Base-by-base conservation (phyloP, 2,797 vertebrate species). In the Erpetoichthys calabaricus region DNA sequence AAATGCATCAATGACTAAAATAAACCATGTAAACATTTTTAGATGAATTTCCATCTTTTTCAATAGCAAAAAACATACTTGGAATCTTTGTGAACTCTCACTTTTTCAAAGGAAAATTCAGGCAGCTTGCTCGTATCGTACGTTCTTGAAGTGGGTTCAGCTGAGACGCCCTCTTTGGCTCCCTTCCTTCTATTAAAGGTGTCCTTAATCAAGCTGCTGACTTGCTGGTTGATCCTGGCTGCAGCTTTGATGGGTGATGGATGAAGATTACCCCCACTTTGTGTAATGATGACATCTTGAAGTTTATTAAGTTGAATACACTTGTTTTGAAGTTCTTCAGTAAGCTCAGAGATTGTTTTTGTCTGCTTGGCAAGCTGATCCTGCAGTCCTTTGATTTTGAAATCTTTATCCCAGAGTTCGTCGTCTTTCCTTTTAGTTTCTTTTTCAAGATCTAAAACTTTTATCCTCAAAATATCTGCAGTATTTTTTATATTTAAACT, bases 151-250 rank as follows among this genome's bases (percentile, higher is more conserved):
- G 90, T 91, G 1, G 92, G 94, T 50, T 97, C 92, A 0, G 91
- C 92, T 2, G 92, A 97, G 7, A 97, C 89, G 1, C 92, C 92
- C 1, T 91, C 89, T 68, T 95, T 95, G 3, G 92, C 94, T 1
- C 92, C 91, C 69, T 80, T 88, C 62, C 92, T 80, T 60, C 85
- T 81, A 4, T 86, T 82, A 4, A 84, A 66, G 45, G 77, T 80
- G 3, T 78, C 80, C 63, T 73, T 76, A 55, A 83, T 66, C 58
- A 82, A 73, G 1, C 77, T 73, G 0, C 82, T 76, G n/a, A 83
- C 65, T 58, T 77, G 79, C 42, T 80, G 81, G 66, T 78, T 82
- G 56, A 67, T 60, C 62, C 70, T 80, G 8, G 72, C 53, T 5
- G 64, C 52, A 45, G 52, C 68, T 47, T 69, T 76, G 45, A 77